Evolutionary conservation across 2,888 invertebrate species (phyloP), one percentile per base, ranked within the genome.

Genomic region (Rhorus exstirpatorius): DNA sequence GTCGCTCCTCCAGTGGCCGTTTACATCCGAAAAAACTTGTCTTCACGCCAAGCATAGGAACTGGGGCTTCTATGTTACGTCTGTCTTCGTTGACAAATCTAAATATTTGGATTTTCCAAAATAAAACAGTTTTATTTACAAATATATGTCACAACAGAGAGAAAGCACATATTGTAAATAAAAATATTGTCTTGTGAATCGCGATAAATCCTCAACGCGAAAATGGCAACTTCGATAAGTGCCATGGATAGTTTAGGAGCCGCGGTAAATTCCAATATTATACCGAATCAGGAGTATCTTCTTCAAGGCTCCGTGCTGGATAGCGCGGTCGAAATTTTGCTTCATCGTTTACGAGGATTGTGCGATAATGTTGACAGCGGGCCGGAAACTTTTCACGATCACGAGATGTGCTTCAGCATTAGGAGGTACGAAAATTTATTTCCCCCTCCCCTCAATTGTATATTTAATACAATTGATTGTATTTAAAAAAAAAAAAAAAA

Each of bases 301-400:
- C 94, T 99, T 2, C 97, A 99, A 94, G 99, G 99, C 2, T 98
- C 98, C 14, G 97, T 99, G 21, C 93, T 98, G 78, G 99, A 99
- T 92, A 96, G 96, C 14, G 97, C 97, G 35, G 97, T 98, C 6
- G 98, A 98, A 92, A 97, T 98, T 19, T 94, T 99, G 31, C 94
- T 99, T 12, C 98, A 99, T 91, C 93, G 94, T 79, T 93, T 99
- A 12, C 95, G 98, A 87, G 99, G 99, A 0, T 94, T 99, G 4
- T 99, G 99, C 92, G 99, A 99, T 89, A 97, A 97, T 93, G 97
- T 97, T 0, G 97, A 98, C 89, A 96, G 96, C 68, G 97, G 97
- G 1, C 97, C 98, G 0, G 98, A 99, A 93, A 96, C 96, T 0
- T 99, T 99, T 92, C 96, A 97, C 90, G 99, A 99, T 92, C 97